Evolutionary conservation across 2,113 vertebrate species (phyloP).

Genomic region (Herpetotheres cachinnans): DNA sequence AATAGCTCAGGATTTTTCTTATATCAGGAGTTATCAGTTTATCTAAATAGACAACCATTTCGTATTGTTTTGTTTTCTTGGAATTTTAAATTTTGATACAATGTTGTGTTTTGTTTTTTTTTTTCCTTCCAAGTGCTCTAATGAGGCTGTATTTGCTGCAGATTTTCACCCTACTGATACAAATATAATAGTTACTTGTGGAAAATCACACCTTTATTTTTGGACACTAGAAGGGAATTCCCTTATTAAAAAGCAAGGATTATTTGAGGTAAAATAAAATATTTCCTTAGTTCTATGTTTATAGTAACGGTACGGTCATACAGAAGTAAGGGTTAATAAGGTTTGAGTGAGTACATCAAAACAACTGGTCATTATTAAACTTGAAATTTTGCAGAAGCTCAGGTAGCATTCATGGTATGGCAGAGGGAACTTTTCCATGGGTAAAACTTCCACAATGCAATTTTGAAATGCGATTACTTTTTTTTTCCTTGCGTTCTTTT

Average conservation of each 20-base stretch:
- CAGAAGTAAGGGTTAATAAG: not conserved
- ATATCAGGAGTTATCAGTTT: not conserved
- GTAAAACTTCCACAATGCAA: not conserved
- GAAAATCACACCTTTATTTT: conserved; percentile 96
- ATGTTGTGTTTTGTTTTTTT: conserved; percentile 9
- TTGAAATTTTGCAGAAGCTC: not conserved
- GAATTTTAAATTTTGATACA: conserved; percentile 4
- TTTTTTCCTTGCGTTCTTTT: not conserved
- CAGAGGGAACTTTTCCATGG: not conserved
- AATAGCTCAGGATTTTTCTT: not conserved
- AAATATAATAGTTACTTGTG: conserved; percentile 92
- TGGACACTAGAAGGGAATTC: conserved; percentile 92
- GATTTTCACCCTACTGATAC: conserved; percentile 98
- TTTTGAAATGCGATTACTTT: not conserved
- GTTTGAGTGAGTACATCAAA: not conserved
- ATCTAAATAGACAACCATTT: not conserved
- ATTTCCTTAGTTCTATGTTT: not conserved
- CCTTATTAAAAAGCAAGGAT: conserved; percentile 93
- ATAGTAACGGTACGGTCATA: not conserved
- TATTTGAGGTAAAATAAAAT: conserved; percentile 87
- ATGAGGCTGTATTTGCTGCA: conserved; percentile 91
- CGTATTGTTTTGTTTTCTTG: not conserved
- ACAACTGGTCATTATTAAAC: not conserved
- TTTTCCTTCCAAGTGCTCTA: conserved; percentile 85
- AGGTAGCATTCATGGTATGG: not conserved